Base-by-base conservation (phyloP, 2,113 vertebrate species). In the Crotalus viridis region DNA sequence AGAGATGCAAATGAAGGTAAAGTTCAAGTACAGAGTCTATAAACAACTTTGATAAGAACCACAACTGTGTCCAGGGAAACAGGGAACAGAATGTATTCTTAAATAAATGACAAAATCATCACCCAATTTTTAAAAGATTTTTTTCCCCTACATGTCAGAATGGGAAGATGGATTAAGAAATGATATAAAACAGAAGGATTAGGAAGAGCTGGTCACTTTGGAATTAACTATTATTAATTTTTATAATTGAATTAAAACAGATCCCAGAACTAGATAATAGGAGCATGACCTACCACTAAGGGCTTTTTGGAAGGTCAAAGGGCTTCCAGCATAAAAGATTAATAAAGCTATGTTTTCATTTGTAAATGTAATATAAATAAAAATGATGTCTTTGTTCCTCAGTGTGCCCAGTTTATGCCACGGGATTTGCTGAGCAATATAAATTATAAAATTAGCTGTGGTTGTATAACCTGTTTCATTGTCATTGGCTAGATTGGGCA, bases 191-290 rank as follows among this genome's bases (percentile, higher is more conserved):
- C 91, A 95, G 10, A 94, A 48, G 39, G 87, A 92, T 94, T 95
- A 94, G 95, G 91, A 95, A 95, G 90, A 95, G 94, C 94, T 95
- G 87, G 85, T 95, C 43, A 96, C 93, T 97, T 97, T 96, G 88
- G 96, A 96, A 95, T 96, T 96, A 97, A 96, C 93, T 95, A 96
- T 97, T 97, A 95, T 95, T 97, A 97, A 97, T 98, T 98, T 97
- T 97, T 97, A 94, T 97, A 97, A 98, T 98, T 97, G 97, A 97
- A 97, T 98, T 97, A 98, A 96, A 97, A 95, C 86, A 96, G 95
- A 97, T 97, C 93, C 81, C 96, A 97, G 97, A 97, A 95, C 96
- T 95, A 97, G 97, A 97, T 97, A 97, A 97, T 97, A 97, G 97
- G 96, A 97, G 95, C 95, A 92, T 98, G 97, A 97, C 97, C 96